phyloP scores from a whole-genome alignment of 92 coral and sea anemone species.

The Pocillopora meandrina region DNA sequence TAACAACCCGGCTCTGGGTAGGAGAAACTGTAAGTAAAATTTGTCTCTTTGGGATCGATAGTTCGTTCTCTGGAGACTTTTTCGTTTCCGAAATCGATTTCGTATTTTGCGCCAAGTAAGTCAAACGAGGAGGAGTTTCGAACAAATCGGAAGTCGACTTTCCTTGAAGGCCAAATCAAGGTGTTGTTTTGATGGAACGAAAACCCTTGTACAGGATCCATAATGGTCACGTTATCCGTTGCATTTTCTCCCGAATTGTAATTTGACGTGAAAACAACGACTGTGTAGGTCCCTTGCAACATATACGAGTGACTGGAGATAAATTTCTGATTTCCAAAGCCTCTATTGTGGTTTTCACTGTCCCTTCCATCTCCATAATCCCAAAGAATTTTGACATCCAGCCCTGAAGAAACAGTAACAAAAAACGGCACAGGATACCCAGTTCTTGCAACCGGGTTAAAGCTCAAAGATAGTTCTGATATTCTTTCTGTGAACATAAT shows the following conservation, averaged over 20 bases:
- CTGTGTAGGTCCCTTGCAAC: constrained; percentile 48
- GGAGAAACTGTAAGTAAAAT: constrained; percentile 36
- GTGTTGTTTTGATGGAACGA: constrained; percentile 28
- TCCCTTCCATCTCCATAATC: constrained; percentile 65
- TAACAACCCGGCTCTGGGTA: constrained; percentile 79
- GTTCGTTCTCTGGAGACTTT: constrained; percentile 1
- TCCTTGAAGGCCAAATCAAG: constrained; percentile 55
- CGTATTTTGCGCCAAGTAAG: constrained; percentile 66
- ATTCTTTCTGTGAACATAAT: constrained; percentile 54
- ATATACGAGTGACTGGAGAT: constrained; percentile 39
- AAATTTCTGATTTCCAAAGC: constrained; percentile 30
- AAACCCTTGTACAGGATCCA: constrained; percentile 71
- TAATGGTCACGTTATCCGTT: constrained; percentile 34
- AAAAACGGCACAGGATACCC: constrained; percentile 57
- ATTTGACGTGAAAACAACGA: constrained; percentile 63
- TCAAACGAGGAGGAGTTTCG: constrained; percentile 25
- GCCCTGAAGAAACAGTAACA: constrained; percentile 61
- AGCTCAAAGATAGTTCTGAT: constrained; percentile 33
- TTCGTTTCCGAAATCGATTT: constrained; percentile 68
- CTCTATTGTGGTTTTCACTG: constrained; percentile 25
- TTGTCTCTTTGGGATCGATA: constrained; percentile 26
- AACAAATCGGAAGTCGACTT: constrained; percentile 41
- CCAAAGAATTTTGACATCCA: constrained; percentile 71
- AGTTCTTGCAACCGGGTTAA: constrained; percentile 65
- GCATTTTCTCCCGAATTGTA: constrained; percentile 13